These are phyloP conservation scores for Callipepla squamata DNA, from an alignment of 2,113 vertebrate species.

Conservation along the genomic window DNA sequence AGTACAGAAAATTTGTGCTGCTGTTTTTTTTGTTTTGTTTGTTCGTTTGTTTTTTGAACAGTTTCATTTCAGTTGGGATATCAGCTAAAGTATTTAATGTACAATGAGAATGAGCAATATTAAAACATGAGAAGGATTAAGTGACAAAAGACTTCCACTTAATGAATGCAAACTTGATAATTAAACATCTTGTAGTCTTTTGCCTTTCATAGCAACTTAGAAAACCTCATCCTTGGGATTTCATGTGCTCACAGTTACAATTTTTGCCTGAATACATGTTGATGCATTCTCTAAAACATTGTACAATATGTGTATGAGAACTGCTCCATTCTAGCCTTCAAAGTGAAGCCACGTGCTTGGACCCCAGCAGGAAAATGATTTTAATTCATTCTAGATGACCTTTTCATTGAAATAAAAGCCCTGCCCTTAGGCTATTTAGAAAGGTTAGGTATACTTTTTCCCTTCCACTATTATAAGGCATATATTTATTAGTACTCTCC, in stretches of 20 bases:
- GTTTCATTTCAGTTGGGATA: neutral
- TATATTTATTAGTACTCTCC: conserved; percentile 47
- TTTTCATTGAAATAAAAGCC: conserved; percentile 74
- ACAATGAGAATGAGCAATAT: neutral
- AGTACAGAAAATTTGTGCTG: neutral
- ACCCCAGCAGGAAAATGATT: conserved; percentile 66
- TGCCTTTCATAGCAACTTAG: neutral
- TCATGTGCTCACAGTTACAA: neutral
- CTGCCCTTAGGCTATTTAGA: conserved; percentile 55
- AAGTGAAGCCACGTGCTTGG: conserved; percentile 58
- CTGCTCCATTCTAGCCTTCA: conserved; percentile 67
- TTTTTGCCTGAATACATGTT: conserved; percentile 8
- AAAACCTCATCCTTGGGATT: neutral
- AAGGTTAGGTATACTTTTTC: conserved; percentile 67
- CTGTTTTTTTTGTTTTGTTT: neutral
- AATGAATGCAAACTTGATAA: neutral
- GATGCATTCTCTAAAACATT: neutral
- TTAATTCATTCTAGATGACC: conserved; percentile 76
- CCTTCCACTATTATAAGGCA: conserved; percentile 31
- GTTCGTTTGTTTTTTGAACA: neutral
- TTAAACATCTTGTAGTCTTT: neutral
- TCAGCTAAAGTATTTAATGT: neutral
- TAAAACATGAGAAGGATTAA: neutral
- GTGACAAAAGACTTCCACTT: neutral
- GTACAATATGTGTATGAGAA: conserved; percentile 33